Base-by-base conservation (phyloP, 2,113 vertebrate genomes). In the Seriola quinqueradiata region DNA sequence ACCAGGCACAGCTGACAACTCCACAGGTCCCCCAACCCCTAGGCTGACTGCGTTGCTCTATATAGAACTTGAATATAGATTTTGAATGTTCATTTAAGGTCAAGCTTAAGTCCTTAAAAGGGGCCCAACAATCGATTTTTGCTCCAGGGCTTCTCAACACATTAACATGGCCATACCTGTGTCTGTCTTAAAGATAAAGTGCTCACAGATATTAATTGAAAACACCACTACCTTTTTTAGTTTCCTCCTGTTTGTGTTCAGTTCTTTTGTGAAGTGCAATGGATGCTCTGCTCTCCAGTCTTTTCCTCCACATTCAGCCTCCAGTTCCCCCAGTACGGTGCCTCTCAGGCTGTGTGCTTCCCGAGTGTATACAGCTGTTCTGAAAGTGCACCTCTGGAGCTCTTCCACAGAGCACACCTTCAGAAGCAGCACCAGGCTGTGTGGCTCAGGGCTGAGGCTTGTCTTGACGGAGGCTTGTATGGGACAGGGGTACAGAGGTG, bases 271-370 rank as follows among this genome's bases (percentile, higher is more conserved):
- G 64, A 93, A 93, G 70, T 82, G 76, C 40, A 91, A 79, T 46
- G 90, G 38, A 0, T 0, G 73, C 6, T 85, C 72, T 6, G 70
- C 52, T 32, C 83, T 73, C 95, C 96, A 96, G 79, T 95, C 87
- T 50, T 70, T 89, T 57, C 89, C 92, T 25, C 89, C 72, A 0
- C 95, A 96, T 4, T 92, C 76, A 0, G 92, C 88, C 84, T 96
- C 89, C 58, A 96, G 85, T 69, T 95, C 93, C 4, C 96, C 95
- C 82, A 96, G 50, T 0, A 87, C 87, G 4, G 81, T 81, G 25
- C 77, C 85, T 70, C 81, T 89, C 40, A 81, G 71, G 58, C 75
- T 82, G 12, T 34, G 77, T 0, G 70, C 55, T 16, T 95, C 90
- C 64, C 42, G 89, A 14, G 81, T 32, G 46, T 94, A 94, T 8